Percentiles rank a stretch among this genome's conserved stretches.
Evolutionary conservation across 2,797 vertebrate genomes (phyloP).

Genomic region (Cyclura pinguis): DNA sequence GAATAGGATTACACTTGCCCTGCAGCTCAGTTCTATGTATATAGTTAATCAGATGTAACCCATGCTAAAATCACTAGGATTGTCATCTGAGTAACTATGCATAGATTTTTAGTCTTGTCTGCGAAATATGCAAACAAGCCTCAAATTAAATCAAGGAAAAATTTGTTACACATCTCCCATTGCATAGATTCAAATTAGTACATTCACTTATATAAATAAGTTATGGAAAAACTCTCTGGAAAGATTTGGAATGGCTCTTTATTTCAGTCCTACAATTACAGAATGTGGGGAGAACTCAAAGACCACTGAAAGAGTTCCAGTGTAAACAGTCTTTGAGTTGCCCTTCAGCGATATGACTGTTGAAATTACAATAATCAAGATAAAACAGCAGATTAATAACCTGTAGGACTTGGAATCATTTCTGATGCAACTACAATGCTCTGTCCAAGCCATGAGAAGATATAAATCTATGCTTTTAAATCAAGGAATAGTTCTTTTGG

Average conservation of each 20-base stretch:
- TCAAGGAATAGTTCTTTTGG: not conserved
- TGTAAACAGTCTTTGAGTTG: slow-evolving; percentile 16
- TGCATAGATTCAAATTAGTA: not conserved
- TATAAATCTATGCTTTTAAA: slow-evolving; percentile 19
- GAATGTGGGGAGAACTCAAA: not conserved
- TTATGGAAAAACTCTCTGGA: not conserved
- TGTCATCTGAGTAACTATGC: not conserved
- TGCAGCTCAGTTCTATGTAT: too few relatives aligned
- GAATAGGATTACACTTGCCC: not conserved
- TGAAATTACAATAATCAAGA: slow-evolving; percentile 12
- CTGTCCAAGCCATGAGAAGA: slow-evolving; percentile 18
- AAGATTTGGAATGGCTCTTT: not conserved
- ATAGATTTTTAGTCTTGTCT: not conserved
- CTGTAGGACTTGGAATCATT: not conserved
- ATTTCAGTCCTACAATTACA: not conserved
- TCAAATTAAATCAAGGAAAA: not conserved
- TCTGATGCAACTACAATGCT: not conserved
- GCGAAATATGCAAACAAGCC: not conserved
- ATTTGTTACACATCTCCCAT: not conserved
- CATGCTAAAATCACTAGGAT: not conserved
- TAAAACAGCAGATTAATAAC: not conserved
- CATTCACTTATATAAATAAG: not conserved
- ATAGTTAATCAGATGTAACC: not conserved
- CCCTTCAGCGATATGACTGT: not conserved
- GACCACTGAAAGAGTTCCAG: slow-evolving; percentile 1